Conservation (phyloP, 2,113 vertebrate species). For the Brachyhypopomus occidentalis region DNA sequence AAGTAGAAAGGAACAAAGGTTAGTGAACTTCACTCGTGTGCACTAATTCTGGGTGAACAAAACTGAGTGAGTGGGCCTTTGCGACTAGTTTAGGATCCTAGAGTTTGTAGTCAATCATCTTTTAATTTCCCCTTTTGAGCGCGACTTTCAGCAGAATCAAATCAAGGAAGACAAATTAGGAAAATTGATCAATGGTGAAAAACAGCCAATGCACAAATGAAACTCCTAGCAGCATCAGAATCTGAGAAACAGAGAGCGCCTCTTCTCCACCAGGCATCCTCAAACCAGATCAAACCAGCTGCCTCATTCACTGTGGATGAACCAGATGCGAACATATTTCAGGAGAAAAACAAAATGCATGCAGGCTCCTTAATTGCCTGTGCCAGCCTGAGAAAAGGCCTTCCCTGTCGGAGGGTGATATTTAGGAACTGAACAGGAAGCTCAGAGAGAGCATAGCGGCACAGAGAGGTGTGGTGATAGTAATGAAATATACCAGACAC, state of each 20-base stretch:
- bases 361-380: constrained; percentile 21
- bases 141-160: background rate
- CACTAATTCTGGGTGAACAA: background rate
- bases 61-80: background rate
- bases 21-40: background rate
- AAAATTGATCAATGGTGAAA: background rate
- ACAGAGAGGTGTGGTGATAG: constrained; percentile 37
- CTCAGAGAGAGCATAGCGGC: constrained; percentile 11
- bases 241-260: background rate
- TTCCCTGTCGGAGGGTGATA: constrained; percentile 38
- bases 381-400: constrained; percentile 23
- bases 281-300: constrained; percentile 3
- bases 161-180: background rate
- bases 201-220: background rate
- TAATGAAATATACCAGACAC: constrained; percentile 35
- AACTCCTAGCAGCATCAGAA: background rate
- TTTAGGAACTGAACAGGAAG: constrained; percentile 48
- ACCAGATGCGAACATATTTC: constrained; percentile 25
- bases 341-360: constrained; percentile 15
- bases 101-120: background rate
- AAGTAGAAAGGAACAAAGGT: background rate
- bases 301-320: background rate
- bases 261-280: background rate
- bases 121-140: background rate
- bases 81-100: background rate